Base-by-base conservation (phyloP, 2,113 vertebrate species). In the Crotophaga sulcirostris region DNA sequence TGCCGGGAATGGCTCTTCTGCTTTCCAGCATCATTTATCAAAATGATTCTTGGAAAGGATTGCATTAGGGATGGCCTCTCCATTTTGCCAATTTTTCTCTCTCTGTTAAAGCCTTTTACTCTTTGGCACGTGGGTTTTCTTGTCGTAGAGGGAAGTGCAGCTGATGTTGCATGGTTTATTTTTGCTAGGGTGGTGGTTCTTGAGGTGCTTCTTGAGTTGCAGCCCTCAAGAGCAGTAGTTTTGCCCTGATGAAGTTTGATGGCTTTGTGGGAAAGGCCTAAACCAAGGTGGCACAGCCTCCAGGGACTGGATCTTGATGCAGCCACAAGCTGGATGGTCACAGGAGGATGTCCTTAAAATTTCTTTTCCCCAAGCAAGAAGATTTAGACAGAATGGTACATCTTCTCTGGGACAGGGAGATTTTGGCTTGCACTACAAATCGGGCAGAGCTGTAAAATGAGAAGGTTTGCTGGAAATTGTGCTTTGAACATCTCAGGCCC, bases 281-380 rank as follows among this genome's bases (percentile, higher is more conserved):
- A 19, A 11, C 45, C 31, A 5, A 28, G n/a, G 38, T 2, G 31
- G 8, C 7, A 2, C 1, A 2, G 25, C 9, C 56, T 26, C 24
- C 20, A 10, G 77, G 49, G 42, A 7, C 42, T 56, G 55, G 49
- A 7, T 26, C 36, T 19, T 5, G 4, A 40, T 2, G 25, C 21
- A 4, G 18, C 60, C 19, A 7, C 54, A 11, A 4, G 20, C n/a
- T n/a, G n/a, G n/a, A n/a, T n/a, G n/a, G n/a, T n/a, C 4, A 1
- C 60, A 4, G 9, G 13, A 19, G 11, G 10, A 25, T 13, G 21
- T 4, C 19, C 33, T 25, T 4, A 6, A 31, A 15, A 3, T 21
- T 17, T 33, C 33, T 18, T 33, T 56, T 24, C 26, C 49, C 28
- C n/a, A 20, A 68, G 16, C 10, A 6, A 10, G 62, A 58, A 36